These are phyloP conservation scores for Chloroceryle aenea DNA, from an alignment of 2,113 vertebrate genomes.

Conservation along the genomic window DNA sequence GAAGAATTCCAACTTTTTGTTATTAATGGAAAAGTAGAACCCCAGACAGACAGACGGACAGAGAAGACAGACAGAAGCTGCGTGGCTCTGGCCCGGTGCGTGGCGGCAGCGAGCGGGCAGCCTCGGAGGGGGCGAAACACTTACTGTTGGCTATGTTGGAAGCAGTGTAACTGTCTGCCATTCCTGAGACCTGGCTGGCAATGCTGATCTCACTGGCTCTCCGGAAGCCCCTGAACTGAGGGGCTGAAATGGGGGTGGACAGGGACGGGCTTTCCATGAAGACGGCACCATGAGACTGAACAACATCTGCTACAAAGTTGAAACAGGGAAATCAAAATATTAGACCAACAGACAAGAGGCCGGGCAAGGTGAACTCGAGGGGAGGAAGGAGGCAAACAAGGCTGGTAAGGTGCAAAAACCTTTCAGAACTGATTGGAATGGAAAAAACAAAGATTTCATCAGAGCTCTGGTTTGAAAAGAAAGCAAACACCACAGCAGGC, in stretches of 20 bases:
- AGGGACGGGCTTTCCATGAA: constrained; percentile 91
- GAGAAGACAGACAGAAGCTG: background rate
- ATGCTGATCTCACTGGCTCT: constrained; percentile 97
- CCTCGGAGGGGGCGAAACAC: constrained; percentile 65
- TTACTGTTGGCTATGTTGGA: constrained; percentile 98
- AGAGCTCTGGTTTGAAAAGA: constrained; percentile 40
- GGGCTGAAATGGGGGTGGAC: constrained; percentile 87
- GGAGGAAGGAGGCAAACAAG: constrained; percentile 25
- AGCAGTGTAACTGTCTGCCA: constrained; percentile 96
- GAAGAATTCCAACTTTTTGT: background rate
- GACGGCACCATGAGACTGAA: constrained; percentile 94
- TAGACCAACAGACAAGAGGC: constrained; percentile 76
- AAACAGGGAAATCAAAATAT: constrained; percentile 86
- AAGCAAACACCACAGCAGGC: constrained; percentile 56
- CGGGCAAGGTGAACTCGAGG: constrained; percentile 27
- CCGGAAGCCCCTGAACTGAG: constrained; percentile 88
- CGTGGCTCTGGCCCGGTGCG: background rate
- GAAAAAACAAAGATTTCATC: background rate
- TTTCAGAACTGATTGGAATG: constrained; percentile 7
- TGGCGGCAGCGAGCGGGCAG: background rate
- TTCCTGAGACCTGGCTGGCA: constrained; percentile 97
- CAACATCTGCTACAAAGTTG: constrained; percentile 91
- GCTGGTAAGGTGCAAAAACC: constrained; percentile 23
- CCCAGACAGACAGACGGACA: constrained; percentile 13
- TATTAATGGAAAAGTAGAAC: background rate